These are phyloP conservation scores for Nibea coibor DNA, from an alignment of 2,113 vertebrate genomes.

Conservation along the genomic window DNA sequence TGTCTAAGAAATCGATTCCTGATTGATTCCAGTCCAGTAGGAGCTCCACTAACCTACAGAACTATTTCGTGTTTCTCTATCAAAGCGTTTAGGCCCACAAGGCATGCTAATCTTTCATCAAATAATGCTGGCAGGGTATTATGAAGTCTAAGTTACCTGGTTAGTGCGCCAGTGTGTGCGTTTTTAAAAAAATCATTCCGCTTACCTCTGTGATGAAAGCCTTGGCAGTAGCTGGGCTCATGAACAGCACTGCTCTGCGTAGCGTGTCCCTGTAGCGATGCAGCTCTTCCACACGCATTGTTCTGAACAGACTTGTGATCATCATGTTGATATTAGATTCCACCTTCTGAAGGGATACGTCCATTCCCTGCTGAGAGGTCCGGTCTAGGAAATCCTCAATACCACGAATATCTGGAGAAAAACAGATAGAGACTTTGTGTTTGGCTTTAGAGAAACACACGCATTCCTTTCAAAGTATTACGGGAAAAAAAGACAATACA, in stretches of 20 bases:
- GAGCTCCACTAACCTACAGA: background rate
- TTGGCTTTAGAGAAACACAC: background rate
- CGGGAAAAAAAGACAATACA: background rate
- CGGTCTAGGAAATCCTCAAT: conserved; percentile 98
- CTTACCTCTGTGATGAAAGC: conserved; percentile 96
- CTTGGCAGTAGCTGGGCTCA: conserved; percentile 96
- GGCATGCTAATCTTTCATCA: background rate
- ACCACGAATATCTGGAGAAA: conserved; percentile 92
- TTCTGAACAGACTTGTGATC: conserved; percentile 96
- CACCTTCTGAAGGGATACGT: conserved; percentile 98
- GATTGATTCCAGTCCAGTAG: background rate
- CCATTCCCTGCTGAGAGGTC: conserved; percentile 98
- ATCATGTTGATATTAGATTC: conserved; percentile 99
- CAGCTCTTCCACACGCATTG: conserved; percentile 95
- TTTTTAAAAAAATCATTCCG: background rate
- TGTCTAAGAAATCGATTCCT: conserved; percentile 5
- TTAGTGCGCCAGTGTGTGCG: background rate
- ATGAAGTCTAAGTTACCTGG: background rate
- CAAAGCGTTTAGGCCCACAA: conserved; percentile 9
- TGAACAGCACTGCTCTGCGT: conserved; percentile 93
- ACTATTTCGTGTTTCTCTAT: conserved; percentile 10
- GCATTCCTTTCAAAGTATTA: background rate
- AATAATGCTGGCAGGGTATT: background rate
- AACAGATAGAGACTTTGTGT: conserved; percentile 14
- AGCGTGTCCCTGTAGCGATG: conserved; percentile 97